phyloP scores from a whole-genome alignment of 2,797 vertebrate species.

The Danio choprae region DNA sequence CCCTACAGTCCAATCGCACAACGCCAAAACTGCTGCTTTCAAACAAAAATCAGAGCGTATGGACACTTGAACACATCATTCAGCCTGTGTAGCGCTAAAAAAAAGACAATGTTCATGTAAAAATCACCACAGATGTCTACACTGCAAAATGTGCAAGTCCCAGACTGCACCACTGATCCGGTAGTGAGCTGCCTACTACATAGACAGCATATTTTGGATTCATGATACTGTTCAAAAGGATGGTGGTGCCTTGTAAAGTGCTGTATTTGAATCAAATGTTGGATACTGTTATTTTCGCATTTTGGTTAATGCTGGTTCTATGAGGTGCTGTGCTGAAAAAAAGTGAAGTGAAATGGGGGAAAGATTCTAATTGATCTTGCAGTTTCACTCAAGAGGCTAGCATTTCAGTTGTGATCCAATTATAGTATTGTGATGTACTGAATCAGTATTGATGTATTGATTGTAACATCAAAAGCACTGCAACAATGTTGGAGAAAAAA shows the following conservation, averaged over 20 bases:
- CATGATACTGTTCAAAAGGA: not conserved
- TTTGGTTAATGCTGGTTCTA: not conserved
- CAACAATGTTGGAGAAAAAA: not conserved
- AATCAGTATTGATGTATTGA: not conserved
- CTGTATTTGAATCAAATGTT: not conserved
- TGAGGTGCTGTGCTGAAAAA: not conserved
- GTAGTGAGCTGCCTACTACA: not conserved
- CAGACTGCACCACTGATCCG: not conserved
- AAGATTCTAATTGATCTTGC: constrained; percentile 4
- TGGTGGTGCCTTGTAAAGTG: not conserved
- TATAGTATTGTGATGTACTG: not conserved
- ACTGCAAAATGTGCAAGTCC: not conserved
- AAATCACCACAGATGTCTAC: constrained; percentile 7
- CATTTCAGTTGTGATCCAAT: not conserved
- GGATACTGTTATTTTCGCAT: too few relatives aligned
- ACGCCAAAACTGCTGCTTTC: not conserved
- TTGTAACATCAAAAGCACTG: not conserved
- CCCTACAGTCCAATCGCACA: constrained; percentile 23
- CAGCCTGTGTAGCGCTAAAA: not conserved
- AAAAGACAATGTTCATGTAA: not conserved
- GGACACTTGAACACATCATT: constrained; percentile 5
- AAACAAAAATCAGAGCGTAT: not conserved
- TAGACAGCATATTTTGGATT: not conserved
- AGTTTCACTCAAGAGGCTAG: not conserved
- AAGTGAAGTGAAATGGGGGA: not conserved